Evolutionary conservation across 53 echinoderm and acorn worm species (phyloP).

Genomic region (Pentamera pediparva): DNA sequence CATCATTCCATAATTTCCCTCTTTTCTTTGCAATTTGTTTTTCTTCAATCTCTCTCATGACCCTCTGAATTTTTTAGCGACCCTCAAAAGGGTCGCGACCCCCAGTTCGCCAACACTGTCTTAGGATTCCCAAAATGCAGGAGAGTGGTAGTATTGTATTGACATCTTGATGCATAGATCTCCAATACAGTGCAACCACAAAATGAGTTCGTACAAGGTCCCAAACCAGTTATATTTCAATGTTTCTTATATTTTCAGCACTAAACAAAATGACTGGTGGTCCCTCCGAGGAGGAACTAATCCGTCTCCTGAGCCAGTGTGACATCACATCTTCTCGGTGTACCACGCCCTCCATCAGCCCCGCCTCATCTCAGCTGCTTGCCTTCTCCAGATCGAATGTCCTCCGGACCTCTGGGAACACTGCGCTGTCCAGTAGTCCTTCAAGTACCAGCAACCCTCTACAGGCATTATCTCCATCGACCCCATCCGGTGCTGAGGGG

Average conservation of each 20-base stretch:
- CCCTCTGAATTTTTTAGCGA: too few species aligned
- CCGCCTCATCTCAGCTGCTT: conserved; percentile 76
- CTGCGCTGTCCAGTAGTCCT: conserved; percentile 7
- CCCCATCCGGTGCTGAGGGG: conserved; percentile 56
- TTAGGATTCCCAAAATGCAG: background rate
- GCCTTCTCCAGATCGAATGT: conserved; percentile 75
- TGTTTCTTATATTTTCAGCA: background rate
- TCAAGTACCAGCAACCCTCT: background rate
- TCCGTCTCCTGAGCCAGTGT: conserved; percentile 76
- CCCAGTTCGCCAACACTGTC: too few species aligned
- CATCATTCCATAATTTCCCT: too few species aligned
- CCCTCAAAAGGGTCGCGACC: too few species aligned
- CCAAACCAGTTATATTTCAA: background rate
- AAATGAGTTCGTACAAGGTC: too few species aligned
- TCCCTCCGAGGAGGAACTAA: conserved; percentile 82
- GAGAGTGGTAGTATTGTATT: too few species aligned
- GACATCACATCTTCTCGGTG: conserved; percentile 88
- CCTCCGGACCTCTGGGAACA: conserved; percentile 60
- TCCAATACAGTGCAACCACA: too few species aligned
- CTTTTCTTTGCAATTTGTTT: too few species aligned
- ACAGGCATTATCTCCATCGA: background rate
- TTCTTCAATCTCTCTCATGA: too few species aligned
- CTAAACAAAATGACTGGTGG: conserved; percentile 49
- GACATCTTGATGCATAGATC: too few species aligned
- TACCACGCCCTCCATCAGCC: conserved; percentile 98